phyloP scores from a whole-genome alignment of 2,888 invertebrate genomes.

The Copidosoma aretas region DNA sequence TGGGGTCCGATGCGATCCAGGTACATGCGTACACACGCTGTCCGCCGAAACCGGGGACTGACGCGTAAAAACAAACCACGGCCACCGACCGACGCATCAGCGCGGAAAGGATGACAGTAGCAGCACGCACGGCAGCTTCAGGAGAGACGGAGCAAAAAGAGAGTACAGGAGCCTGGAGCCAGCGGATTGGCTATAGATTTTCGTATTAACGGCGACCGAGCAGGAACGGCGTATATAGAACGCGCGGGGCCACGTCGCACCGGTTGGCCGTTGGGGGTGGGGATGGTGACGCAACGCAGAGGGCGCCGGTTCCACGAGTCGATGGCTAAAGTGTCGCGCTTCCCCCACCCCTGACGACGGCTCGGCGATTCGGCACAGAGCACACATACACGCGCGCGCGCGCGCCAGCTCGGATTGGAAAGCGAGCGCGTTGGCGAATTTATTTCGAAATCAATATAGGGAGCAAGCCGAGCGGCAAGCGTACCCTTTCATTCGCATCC shows the following conservation, averaged over 20 bases:
- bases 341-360: background rate
- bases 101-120: no score
- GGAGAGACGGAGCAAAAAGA: no score
- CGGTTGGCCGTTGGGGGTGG: no score
- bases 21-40: no score
- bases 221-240: background rate
- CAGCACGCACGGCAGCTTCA: no score
- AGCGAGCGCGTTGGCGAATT: conserved; percentile 21
- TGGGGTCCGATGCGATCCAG: no score
- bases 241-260: background rate
- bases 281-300: background rate
- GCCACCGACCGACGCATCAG: no score
- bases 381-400: no score
- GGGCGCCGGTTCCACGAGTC: background rate
- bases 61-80: no score
- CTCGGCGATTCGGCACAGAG: no score
- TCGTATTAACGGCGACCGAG: conserved; percentile 6
- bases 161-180: no score
- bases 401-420: background rate
- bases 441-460: conserved; percentile 52
- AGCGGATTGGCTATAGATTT: conserved; percentile 2
- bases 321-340: background rate
- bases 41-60: no score
- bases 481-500: conserved; percentile 47
- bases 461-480: conserved; percentile 36